Evolutionary conservation across 2,797 vertebrate genomes (phyloP).

Genomic region (Xenopus petersii): DNA sequence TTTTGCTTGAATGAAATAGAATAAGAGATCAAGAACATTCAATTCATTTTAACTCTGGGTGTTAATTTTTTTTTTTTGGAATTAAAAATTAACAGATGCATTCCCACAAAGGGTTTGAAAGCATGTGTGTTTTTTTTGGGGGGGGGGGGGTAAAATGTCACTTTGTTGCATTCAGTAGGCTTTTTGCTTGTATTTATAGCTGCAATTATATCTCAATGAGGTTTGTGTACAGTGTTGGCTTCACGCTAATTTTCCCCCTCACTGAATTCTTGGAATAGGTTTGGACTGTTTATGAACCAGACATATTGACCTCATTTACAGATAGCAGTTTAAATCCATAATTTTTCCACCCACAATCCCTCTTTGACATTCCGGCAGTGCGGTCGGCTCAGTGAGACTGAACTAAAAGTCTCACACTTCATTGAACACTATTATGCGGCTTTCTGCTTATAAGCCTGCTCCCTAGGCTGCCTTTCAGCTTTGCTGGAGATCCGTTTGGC

Average conservation of each 20-base stretch:
- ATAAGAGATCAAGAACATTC: conserved; percentile 75
- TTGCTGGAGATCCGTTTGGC: conserved; percentile 80
- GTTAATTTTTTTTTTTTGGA: conserved; percentile 51
- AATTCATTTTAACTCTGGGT: conserved; percentile 77
- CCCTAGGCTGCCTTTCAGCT: conserved; percentile 81
- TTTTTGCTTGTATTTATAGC: conserved; percentile 85
- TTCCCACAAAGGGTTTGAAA: conserved; percentile 62
- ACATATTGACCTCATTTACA: conserved; percentile 97
- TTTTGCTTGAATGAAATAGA: conserved; percentile 74
- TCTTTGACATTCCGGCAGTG: conserved; percentile 82
- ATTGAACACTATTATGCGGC: conserved; percentile 95
- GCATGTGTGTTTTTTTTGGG: conserved; percentile 47
- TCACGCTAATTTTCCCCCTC: conserved; percentile 89
- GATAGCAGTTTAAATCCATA: conserved; percentile 86
- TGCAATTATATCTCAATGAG: conserved; percentile 87
- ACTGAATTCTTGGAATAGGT: conserved; percentile 80
- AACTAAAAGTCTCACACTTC: conserved; percentile 94
- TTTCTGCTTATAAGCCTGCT: conserved; percentile 87
- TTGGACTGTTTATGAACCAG: conserved; percentile 94
- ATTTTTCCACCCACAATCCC: conserved; percentile 84
- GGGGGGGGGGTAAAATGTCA: conserved; percentile 67
- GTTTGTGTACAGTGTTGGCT: conserved; percentile 84
- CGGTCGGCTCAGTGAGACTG: conserved; percentile 84
- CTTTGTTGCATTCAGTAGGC: conserved; percentile 76
- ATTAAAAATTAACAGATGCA: conserved; percentile 74